Evolutionary conservation across 2,113 vertebrate species (phyloP), one percentile per base, ranked within the genome.

Genomic region (Clarias batrachus): DNA sequence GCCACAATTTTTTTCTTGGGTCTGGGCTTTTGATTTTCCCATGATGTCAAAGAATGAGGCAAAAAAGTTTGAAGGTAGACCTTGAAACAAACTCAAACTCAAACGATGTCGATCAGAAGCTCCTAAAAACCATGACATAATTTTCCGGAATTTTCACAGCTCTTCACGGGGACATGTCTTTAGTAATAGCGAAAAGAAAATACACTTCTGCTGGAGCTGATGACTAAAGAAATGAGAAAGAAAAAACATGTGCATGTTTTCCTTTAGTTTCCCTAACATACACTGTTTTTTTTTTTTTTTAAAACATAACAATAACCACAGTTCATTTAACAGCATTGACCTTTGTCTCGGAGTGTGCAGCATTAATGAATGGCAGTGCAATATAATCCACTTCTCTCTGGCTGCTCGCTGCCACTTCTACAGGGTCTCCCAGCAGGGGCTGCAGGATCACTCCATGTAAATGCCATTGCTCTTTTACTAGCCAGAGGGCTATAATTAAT

Each of bases 401-500:
- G 81, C 68, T 62, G 70, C 86, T 84, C 87, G 86, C 86, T 88
- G 86, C 80, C 82, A 66, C 68, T 87, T 86, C 89, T 80, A 87
- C 86, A 84, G 89, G 84, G 87, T 84, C 83, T 87, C 78, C 85
- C 77, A 87, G 66, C 86, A 33, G 78, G 85, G 90, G 89, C 60
- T 66, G 84, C 88, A 87, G 87, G 91, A 92, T 93, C 91, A 91
- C 86, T 57, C 33, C 89, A 90, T 93, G 90, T 90, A 93, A 94
- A 93, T 92, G 92, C 86, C 92, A 93, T 87, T 83, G 86, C 87
- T 89, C 89, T 87, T 90, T 91, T 92, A 89, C 84, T 82, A 85
- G 91, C 91, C 84, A 90, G 87, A 91, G 81, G 89, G 90, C 82
- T 77, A 87, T 93, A 93, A 92, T 94, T 93, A 93, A 92, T 93